Conservation (phyloP, 1,140 invertebrate genomes). For the Drosophila melanogaster region DNA sequence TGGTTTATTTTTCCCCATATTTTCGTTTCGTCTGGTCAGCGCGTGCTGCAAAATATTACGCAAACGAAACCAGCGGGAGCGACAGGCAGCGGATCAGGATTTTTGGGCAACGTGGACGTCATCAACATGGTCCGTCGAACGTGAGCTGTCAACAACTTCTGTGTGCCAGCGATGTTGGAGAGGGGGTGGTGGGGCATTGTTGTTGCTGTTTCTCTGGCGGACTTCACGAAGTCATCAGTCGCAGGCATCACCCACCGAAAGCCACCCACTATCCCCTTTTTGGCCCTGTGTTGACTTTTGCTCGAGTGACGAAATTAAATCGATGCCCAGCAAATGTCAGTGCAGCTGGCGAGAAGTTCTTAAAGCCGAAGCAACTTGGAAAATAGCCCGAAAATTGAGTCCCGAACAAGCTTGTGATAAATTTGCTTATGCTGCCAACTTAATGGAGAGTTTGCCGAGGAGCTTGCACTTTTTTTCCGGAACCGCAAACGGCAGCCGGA, state of each 20-base stretch:
- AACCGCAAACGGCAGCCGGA: conserved; percentile 43
- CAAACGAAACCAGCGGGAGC: conserved; percentile 49
- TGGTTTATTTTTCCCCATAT: conserved; percentile 33
- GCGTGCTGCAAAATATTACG: conserved; percentile 66
- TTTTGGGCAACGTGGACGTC: conserved; percentile 39
- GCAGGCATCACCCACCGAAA: background rate
- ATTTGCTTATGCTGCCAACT: conserved; percentile 76
- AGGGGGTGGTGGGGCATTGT: conserved; percentile 16
- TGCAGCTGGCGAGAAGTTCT: conserved; percentile 35
- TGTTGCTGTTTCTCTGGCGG: conserved; percentile 10
- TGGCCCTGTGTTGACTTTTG: conserved; percentile 60
- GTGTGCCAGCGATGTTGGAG: conserved; percentile 12
- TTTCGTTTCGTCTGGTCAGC: conserved; percentile 59
- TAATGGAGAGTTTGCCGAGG: conserved; percentile 66
- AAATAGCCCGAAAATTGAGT: conserved; percentile 50
- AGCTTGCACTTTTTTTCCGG: conserved; percentile 17
- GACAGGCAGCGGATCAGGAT: conserved; percentile 19
- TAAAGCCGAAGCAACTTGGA: conserved; percentile 35
- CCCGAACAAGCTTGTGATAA: conserved; percentile 69
- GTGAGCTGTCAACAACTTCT: conserved; percentile 80
- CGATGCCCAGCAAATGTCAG: conserved; percentile 56
- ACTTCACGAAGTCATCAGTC: conserved; percentile 35
- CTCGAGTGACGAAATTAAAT: conserved; percentile 77
- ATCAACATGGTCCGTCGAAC: conserved; percentile 68
- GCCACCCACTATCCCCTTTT: background rate